Evolutionary conservation across 2,797 vertebrate genomes (phyloP).

Genomic region (Microctenopoma steveboyesi): DNA sequence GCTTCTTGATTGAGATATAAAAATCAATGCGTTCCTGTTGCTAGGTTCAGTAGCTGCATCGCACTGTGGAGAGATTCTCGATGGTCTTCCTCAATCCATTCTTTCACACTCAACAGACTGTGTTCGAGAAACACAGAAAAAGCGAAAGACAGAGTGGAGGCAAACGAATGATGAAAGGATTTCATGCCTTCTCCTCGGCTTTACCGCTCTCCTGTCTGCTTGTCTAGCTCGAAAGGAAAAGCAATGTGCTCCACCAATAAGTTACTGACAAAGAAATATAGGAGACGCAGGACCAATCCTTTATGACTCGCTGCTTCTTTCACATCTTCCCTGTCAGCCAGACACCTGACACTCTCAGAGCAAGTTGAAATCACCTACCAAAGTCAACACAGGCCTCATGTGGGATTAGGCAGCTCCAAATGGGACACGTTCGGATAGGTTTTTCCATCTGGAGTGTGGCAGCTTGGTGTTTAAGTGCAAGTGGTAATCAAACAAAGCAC

Average conservation of each 20-base stretch:
- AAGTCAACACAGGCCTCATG: conserved; percentile 22
- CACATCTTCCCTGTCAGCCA: conserved; percentile 31
- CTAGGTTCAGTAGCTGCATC: conserved; percentile 31
- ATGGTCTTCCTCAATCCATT: conserved; percentile 44
- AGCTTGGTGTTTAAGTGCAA: conserved; percentile 35
- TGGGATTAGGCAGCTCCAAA: conserved; percentile 45
- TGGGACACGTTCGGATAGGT: conserved; percentile 18
- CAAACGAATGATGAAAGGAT: conserved; percentile 69
- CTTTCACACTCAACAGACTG: conserved; percentile 60
- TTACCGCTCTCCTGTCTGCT: conserved; percentile 58
- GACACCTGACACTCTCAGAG: conserved; percentile 23
- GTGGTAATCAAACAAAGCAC: conserved; percentile 29
- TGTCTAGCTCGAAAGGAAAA: conserved; percentile 45
- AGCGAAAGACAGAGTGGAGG: conserved; percentile 55
- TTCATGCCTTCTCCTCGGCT: conserved; percentile 67
- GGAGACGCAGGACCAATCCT: conserved; percentile 40
- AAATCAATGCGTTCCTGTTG: conserved; percentile 23
- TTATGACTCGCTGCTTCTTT: conserved; percentile 40
- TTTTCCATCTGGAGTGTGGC: conserved; percentile 48
- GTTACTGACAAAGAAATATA: conserved; percentile 56
- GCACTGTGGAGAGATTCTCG: conserved; percentile 33
- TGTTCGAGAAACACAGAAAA: conserved; percentile 47
- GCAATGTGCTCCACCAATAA: conserved; percentile 45
- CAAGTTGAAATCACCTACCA: conserved; percentile 26
- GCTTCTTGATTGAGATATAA: conserved; percentile 66